Conservation (phyloP, 1,140 invertebrate species). For the Trichonephila clavata region DNA sequence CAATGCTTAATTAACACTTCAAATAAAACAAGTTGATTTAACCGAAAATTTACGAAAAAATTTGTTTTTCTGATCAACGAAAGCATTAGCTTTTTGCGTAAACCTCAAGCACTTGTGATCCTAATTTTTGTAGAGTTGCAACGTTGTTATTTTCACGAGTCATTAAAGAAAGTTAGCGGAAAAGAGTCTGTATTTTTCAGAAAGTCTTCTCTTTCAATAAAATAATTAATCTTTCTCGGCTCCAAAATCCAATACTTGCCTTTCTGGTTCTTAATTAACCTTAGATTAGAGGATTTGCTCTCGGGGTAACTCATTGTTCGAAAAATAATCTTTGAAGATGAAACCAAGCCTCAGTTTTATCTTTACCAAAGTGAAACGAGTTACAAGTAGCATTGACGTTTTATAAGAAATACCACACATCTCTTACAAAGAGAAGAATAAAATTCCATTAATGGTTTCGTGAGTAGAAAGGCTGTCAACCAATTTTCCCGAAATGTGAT, state of each 20-base stretch:
- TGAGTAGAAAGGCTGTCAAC: background rate
- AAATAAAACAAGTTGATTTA: background rate
- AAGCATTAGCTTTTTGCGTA: background rate
- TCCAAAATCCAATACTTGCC: background rate
- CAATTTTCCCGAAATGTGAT: background rate
- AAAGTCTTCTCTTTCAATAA: background rate
- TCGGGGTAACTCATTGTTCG: background rate
- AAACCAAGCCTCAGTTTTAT: background rate
- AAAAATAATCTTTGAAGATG: background rate
- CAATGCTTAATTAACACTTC: background rate
- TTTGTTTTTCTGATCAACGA: background rate
- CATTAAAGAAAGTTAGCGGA: background rate
- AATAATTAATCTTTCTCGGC: slow-evolving; percentile 12
- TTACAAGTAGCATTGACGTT: background rate
- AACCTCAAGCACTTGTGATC: background rate
- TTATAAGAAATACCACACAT: background rate
- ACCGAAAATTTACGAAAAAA: background rate
- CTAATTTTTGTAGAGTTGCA: background rate
- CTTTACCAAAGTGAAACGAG: background rate
- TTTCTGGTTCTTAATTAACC: background rate
- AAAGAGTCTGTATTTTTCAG: background rate
- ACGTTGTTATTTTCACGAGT: background rate
- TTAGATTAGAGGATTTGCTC: background rate
- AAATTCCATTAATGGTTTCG: background rate
- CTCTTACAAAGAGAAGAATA: background rate